Evolutionary conservation across 2,113 vertebrate species (phyloP).

Genomic region (Geococcyx californianus): DNA sequence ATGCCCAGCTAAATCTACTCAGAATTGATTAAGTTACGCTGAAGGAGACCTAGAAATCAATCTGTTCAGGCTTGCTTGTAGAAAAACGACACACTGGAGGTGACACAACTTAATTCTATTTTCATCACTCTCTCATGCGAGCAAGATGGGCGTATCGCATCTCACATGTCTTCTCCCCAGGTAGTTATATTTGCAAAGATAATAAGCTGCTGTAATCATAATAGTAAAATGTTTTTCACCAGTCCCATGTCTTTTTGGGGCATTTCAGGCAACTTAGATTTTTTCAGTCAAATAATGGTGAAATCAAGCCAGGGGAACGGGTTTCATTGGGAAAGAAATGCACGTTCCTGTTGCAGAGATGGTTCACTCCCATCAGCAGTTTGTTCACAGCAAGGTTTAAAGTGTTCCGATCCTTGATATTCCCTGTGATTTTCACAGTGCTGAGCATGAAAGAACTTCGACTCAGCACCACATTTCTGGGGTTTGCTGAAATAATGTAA

Average conservation of each 20-base stretch:
- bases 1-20: constrained; percentile 53
- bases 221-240: not conserved
- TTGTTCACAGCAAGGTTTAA: not conserved
- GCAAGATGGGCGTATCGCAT: not conserved
- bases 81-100: constrained; percentile 37
- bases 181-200: not conserved
- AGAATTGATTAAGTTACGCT: constrained; percentile 48
- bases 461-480: not conserved
- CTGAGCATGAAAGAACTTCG: not conserved
- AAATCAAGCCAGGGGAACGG: not conserved
- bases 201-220: not conserved
- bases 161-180: not conserved
- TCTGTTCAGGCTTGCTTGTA: constrained; percentile 53
- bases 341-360: not conserved
- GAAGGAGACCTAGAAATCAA: constrained; percentile 65
- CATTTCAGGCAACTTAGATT: not conserved
- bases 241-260: not conserved
- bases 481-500: not conserved
- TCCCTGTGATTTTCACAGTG: not conserved
- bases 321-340: not conserved
- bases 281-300: not conserved
- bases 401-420: not conserved
- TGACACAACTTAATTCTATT: constrained; percentile 37
- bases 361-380: not conserved
- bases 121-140: not conserved